Percentiles rank a stretch among this genome's conserved stretches.
phyloP scores from a whole-genome alignment of 2,113 vertebrate genomes.

The Pungitius pungitius region DNA sequence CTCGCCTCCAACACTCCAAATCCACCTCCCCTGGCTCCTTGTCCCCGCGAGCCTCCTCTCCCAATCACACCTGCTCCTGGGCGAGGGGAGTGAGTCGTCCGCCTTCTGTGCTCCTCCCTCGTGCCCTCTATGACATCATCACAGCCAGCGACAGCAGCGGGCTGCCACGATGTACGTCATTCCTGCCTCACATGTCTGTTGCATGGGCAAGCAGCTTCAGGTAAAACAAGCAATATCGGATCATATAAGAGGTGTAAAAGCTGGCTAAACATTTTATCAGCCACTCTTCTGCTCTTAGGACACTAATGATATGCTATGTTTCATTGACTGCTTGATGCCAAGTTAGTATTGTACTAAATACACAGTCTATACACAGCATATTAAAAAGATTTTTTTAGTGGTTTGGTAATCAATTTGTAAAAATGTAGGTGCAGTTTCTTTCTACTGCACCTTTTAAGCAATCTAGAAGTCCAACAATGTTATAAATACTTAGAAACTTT shows the following conservation, averaged over 20 bases:
- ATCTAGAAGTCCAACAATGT: background rate
- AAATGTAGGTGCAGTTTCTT: too few relatives aligned
- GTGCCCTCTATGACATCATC: slow-evolving; percentile 89
- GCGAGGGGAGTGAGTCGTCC: slow-evolving; percentile 86
- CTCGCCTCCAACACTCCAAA: slow-evolving; percentile 67
- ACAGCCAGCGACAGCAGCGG: slow-evolving; percentile 89
- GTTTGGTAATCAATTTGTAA: too few relatives aligned
- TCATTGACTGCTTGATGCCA: background rate
- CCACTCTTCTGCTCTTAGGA: background rate
- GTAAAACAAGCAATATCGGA: slow-evolving; percentile 33
- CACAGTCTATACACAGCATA: background rate
- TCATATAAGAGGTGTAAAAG: background rate
- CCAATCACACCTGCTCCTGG: slow-evolving; percentile 85
- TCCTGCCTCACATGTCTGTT: slow-evolving; percentile 91
- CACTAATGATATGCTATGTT: background rate
- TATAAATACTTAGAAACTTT: background rate
- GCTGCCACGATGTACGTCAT: slow-evolving; percentile 92
- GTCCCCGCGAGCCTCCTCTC: slow-evolving; percentile 76
- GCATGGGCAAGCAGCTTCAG: slow-evolving; percentile 94
- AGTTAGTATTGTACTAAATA: background rate
- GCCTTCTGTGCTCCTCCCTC: slow-evolving; percentile 91
- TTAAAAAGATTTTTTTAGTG: too few relatives aligned
- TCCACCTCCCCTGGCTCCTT: slow-evolving; percentile 81
- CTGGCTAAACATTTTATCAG: background rate
- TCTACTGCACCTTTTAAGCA: background rate